These are phyloP conservation scores for Phrynocephalus forsythii DNA, from an alignment of 2,797 vertebrate species.

Conservation along the genomic window DNA sequence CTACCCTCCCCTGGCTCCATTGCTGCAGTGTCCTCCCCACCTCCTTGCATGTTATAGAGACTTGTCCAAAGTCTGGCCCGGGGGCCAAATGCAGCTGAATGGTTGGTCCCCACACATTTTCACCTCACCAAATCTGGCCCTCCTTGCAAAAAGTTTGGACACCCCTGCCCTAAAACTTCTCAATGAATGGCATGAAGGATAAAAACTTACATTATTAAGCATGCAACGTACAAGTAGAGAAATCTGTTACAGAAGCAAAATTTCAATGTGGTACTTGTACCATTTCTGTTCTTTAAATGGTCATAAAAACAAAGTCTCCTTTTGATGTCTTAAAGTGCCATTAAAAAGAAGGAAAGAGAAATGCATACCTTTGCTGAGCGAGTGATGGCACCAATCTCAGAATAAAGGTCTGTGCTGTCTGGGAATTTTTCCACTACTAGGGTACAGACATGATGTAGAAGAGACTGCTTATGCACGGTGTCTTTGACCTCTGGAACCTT, in stretches of 20 bases:
- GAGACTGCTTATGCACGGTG: slow-evolving; percentile 96
- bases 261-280: slow-evolving; percentile 11
- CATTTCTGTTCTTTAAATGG: neutral
- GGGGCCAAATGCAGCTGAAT: no score
- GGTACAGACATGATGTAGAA: slow-evolving; percentile 93
- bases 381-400: slow-evolving; percentile 95
- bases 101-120: no score
- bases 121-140: no score
- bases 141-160: no score
- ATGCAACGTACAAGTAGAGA: neutral
- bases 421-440: slow-evolving; percentile 97
- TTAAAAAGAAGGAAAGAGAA: no score
- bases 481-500: slow-evolving; percentile 99
- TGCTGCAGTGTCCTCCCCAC: no score
- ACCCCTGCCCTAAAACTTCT: slow-evolving; percentile 41
- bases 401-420: slow-evolving; percentile 96
- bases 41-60: no score
- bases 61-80: no score
- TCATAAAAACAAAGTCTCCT: neutral
- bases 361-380: slow-evolving; percentile 92
- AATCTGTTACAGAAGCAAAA: slow-evolving; percentile 18
- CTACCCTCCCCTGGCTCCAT: no score
- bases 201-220: neutral
- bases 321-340: neutral
- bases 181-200: slow-evolving; percentile 21